These are phyloP conservation scores for Tetramorium parvispinum DNA, from an alignment of 1,140 invertebrate species.

Conservation along the genomic window DNA sequence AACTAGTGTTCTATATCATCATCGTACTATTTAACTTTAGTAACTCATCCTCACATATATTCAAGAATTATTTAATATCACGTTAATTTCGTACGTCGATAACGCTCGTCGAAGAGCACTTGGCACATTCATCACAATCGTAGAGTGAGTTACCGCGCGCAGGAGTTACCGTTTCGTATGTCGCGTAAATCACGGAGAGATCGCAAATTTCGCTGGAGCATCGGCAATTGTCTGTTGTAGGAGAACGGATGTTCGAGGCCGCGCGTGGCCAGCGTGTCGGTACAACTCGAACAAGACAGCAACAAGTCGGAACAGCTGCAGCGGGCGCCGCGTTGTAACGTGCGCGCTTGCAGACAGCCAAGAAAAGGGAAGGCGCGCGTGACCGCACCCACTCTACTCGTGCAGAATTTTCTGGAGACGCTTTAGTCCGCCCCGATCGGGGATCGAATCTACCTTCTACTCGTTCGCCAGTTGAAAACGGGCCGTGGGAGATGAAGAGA, in stretches of 20 bases:
- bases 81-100: not conserved
- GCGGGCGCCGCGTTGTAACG: slow-evolving; percentile 79
- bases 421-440: slow-evolving; percentile 75
- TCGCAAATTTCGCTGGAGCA: slow-evolving; percentile 56
- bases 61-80: not conserved
- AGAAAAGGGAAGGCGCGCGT: slow-evolving; percentile 82
- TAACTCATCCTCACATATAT: not conserved
- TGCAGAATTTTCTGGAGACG: slow-evolving; percentile 83
- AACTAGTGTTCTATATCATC: slow-evolving; percentile 5
- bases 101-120: not conserved
- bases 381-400: slow-evolving; percentile 80
- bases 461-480: slow-evolving; percentile 4
- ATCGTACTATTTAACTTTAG: not conserved
- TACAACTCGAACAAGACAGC: slow-evolving; percentile 84
- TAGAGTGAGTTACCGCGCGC: not conserved
- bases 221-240: slow-evolving; percentile 76
- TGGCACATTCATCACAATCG: not conserved
- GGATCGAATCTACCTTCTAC: slow-evolving; percentile 17
- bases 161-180: not conserved
- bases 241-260: slow-evolving; percentile 81
- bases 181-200: not conserved
- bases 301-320: slow-evolving; percentile 84
- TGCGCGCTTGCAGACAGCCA: slow-evolving; percentile 79
- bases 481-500: slow-evolving; percentile 1
- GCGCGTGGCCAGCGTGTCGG: slow-evolving; percentile 81